phyloP scores from a whole-genome alignment of 2,113 vertebrate genomes.

The Perognathus longimembris region DNA sequence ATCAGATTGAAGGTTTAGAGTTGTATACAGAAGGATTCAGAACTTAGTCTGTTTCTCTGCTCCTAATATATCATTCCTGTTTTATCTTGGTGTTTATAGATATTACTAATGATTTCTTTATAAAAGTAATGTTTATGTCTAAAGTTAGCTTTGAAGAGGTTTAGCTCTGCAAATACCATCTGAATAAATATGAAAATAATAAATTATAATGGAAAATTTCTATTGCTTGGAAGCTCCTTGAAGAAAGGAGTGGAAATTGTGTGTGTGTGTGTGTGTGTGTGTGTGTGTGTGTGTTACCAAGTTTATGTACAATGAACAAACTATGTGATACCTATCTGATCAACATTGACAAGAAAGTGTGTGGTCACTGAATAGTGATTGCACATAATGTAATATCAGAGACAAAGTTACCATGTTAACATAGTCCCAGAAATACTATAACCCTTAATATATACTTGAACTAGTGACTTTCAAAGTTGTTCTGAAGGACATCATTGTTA shows the following conservation, averaged over 20 bases:
- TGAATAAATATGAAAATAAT: neutral
- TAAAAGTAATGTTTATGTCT: neutral
- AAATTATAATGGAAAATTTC: neutral
- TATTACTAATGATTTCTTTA: neutral
- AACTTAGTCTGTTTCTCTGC: neutral
- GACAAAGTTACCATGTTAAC: neutral
- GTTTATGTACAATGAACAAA: no score
- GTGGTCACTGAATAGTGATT: neutral
- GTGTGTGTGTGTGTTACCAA: neutral
- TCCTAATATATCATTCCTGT: neutral
- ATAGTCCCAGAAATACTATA: neutral
- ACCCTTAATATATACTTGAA: conserved; percentile 35
- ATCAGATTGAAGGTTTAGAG: neutral
- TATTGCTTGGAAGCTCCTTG: neutral
- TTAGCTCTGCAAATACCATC: conserved; percentile 14
- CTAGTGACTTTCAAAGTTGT: conserved; percentile 36
- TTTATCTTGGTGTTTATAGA: neutral
- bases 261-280: neutral
- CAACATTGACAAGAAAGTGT: neutral
- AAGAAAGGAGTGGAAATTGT: neutral
- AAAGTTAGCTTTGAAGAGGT: neutral
- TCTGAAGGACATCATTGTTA: conserved; percentile 1
- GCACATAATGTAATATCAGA: neutral
- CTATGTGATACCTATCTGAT: neutral
- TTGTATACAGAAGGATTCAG: neutral